These are phyloP conservation scores for Gallinago solitaria DNA, from an alignment of 2,797 vertebrate genomes.

Conservation along the genomic window DNA sequence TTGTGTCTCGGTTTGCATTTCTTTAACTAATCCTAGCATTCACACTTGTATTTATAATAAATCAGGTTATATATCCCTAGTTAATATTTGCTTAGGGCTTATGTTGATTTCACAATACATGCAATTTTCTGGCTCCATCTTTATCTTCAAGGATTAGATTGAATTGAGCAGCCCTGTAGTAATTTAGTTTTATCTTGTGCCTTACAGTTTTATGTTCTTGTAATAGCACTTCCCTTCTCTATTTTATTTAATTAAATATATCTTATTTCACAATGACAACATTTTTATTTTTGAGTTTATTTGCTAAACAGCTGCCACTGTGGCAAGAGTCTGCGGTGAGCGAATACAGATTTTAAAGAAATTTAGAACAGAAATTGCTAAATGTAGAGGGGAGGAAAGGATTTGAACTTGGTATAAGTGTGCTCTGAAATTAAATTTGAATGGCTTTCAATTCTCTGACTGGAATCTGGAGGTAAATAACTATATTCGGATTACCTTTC, in stretches of 20 bases:
- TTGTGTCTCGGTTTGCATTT: constrained; percentile 57
- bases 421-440: constrained; percentile 50
- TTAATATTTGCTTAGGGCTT: constrained; percentile 83
- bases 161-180: constrained; percentile 79
- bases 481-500: constrained; percentile 1
- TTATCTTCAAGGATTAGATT: constrained; percentile 84
- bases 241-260: constrained; percentile 85
- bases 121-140: constrained; percentile 80
- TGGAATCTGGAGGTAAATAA: not conserved
- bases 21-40: constrained; percentile 75
- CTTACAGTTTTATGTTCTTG: constrained; percentile 82
- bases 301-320: constrained; percentile 78
- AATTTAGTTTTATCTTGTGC: constrained; percentile 83
- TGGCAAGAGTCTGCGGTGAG: constrained; percentile 62
- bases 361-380: constrained; percentile 63
- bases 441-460: constrained; percentile 48
- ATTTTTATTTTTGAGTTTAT: constrained; percentile 78
- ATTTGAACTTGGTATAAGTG: constrained; percentile 58
- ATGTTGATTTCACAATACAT: constrained; percentile 81
- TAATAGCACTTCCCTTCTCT: constrained; percentile 77
- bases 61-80: constrained; percentile 80
- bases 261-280: constrained; percentile 81
- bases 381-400: constrained; percentile 6
- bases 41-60: constrained; percentile 80
- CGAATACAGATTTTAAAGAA: constrained; percentile 70